Percentiles rank a stretch among this genome's conserved stretches.
Evolutionary conservation across 2,888 invertebrate species (phyloP).

Genomic region (Seira sanloemensis): DNA sequence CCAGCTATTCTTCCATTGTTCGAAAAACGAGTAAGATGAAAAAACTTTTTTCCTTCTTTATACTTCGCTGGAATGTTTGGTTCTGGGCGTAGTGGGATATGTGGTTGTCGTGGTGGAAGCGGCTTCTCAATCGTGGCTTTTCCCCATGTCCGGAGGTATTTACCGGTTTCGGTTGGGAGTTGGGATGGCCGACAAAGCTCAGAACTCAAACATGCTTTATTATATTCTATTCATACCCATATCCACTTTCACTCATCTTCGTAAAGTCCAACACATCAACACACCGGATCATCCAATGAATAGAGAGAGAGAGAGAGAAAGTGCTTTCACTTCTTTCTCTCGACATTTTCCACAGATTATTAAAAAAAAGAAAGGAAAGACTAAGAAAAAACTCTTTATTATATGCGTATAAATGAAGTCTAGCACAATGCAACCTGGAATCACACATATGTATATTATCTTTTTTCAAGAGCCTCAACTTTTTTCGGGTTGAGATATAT

Average conservation of each 20-base stretch:
- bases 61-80: too few relatives aligned
- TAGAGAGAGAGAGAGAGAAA: too few relatives aligned
- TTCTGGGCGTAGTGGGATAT: neutral
- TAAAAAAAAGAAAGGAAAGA: neutral
- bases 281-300: too few relatives aligned
- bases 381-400: too few relatives aligned
- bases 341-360: neutral
- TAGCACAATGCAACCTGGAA: neutral
- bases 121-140: conserved; percentile 10
- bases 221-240: too few relatives aligned
- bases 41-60: neutral
- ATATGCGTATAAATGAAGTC: too few relatives aligned
- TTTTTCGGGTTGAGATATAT: neutral
- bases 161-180: conserved; percentile 46
- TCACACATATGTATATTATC: neutral
- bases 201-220: too few relatives aligned
- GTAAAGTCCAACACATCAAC: too few relatives aligned
- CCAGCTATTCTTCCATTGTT: too few relatives aligned
- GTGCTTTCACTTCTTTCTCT: too few relatives aligned
- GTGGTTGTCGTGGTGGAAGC: neutral
- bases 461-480: neutral
- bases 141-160: conserved; percentile 39
- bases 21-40: too few relatives aligned
- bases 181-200: conserved; percentile 25
- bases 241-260: neutral